Conservation (phyloP, 2,888 invertebrate species). For the Xestia c-nigrum region DNA sequence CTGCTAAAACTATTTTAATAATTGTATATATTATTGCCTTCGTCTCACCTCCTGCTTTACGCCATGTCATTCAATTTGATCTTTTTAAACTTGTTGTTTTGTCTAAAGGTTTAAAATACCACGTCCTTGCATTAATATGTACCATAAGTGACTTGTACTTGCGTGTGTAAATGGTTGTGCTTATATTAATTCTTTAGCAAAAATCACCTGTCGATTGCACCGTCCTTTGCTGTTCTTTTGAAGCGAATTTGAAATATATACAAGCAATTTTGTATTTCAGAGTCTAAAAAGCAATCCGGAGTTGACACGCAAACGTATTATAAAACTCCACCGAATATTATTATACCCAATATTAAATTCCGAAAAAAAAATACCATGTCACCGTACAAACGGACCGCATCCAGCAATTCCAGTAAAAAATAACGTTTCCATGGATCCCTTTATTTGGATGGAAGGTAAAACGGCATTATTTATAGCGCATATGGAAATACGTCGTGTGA, state of each 20-base stretch:
- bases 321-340: slow-evolving; percentile 10
- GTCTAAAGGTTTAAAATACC: neutral
- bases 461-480: slow-evolving; percentile 81
- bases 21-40: neutral
- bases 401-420: slow-evolving; percentile 64
- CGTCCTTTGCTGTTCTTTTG: neutral
- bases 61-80: neutral
- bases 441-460: slow-evolving; percentile 78
- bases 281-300: slow-evolving; percentile 1
- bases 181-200: neutral
- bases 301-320: neutral
- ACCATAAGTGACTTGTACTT: neutral
- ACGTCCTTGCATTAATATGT: neutral
- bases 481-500: slow-evolving; percentile 81
- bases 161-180: no score
- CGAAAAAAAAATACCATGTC: slow-evolving; percentile 9
- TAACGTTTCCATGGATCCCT: slow-evolving; percentile 61
- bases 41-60: neutral
- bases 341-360: slow-evolving; percentile 1
- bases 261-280: neutral
- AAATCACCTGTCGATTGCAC: slow-evolving; percentile 1
- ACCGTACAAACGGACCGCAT: slow-evolving; percentile 55
- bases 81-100: neutral
- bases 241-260: neutral
- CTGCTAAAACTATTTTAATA: neutral